These are phyloP conservation scores for Eucriotettix oculatus DNA, from an alignment of 2,888 invertebrate genomes.

Conservation along the genomic window DNA sequence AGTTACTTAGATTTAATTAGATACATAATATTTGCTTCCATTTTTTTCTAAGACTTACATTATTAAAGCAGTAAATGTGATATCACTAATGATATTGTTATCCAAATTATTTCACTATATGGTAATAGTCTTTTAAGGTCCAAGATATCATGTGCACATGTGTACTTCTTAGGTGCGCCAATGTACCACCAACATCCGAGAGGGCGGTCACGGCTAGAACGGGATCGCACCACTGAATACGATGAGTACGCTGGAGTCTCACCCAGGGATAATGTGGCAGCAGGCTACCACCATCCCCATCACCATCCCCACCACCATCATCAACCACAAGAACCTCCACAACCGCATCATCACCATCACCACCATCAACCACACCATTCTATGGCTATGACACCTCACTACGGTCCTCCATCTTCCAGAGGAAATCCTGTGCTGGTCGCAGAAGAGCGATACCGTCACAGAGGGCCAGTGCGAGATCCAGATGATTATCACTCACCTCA, in stretches of 20 bases:
- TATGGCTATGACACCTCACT: conserved; percentile 18
- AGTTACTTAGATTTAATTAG: too few relatives aligned
- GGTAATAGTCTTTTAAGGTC: not conserved
- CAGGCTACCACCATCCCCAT: not conserved
- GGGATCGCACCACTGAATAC: conserved; percentile 33
- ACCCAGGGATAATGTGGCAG: not conserved
- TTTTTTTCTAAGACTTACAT: too few relatives aligned
- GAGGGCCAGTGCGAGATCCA: conserved; percentile 23
- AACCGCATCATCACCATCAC: conserved; percentile 24
- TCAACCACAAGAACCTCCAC: conserved; percentile 17
- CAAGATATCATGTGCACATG: not conserved
- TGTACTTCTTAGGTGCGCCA: conserved; percentile 19
- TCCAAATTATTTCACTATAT: not conserved
- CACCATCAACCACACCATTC: conserved; percentile 10
- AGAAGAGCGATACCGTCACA: conserved; percentile 14
- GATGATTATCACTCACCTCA: conserved; percentile 29
- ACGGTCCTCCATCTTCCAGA: conserved; percentile 22
- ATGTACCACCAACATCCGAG: conserved; percentile 28
- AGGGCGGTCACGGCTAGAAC: conserved; percentile 32
- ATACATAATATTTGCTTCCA: too few relatives aligned
- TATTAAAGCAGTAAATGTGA: not conserved
- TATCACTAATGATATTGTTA: not conserved
- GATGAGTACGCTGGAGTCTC: conserved; percentile 17
- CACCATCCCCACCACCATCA: conserved; percentile 2
- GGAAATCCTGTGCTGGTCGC: conserved; percentile 18